phyloP scores from a whole-genome alignment of 2,113 vertebrate genomes.

The Nerophis lumbriciformis region DNA sequence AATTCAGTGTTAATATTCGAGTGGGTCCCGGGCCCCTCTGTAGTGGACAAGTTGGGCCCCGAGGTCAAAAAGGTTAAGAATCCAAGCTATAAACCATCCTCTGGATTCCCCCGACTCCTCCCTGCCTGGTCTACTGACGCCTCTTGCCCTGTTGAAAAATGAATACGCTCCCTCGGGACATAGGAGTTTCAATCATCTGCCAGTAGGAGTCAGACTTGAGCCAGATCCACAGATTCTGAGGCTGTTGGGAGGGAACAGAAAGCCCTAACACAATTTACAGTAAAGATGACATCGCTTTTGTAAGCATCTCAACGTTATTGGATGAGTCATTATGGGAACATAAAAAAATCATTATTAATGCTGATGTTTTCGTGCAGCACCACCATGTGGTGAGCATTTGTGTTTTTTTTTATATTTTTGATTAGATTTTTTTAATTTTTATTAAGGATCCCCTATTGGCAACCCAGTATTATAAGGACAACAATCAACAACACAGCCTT shows the following conservation, averaged over 20 bases:
- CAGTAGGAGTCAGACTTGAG: conserved; percentile 67
- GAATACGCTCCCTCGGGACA: conserved; percentile 29
- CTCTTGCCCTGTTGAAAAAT: conserved; percentile 52
- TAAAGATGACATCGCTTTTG: neutral
- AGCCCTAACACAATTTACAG: conserved; percentile 3
- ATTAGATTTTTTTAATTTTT: too few species aligned
- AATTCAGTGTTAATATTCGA: too few species aligned
- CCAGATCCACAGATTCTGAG: conserved; percentile 17
- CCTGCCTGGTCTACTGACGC: conserved; percentile 54
- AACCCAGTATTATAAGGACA: too few species aligned
- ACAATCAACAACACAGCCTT: too few species aligned
- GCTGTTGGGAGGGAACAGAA: neutral
- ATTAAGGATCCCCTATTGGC: too few species aligned
- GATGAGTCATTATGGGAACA: neutral
- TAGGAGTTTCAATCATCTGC: conserved; percentile 19
- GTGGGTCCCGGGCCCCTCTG: too few species aligned
- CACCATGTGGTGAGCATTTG: neutral
- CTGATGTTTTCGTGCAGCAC: neutral
- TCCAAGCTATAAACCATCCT: conserved; percentile 36
- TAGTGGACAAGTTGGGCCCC: too few species aligned
- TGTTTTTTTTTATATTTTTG: too few species aligned
- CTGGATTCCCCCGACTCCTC: conserved; percentile 56
- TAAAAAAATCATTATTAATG: neutral
- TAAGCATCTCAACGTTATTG: neutral
- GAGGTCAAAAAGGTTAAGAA: too few species aligned